These are phyloP conservation scores for Schizotus pectinicornis DNA, from an alignment of 2,888 invertebrate genomes.

Conservation along the genomic window DNA sequence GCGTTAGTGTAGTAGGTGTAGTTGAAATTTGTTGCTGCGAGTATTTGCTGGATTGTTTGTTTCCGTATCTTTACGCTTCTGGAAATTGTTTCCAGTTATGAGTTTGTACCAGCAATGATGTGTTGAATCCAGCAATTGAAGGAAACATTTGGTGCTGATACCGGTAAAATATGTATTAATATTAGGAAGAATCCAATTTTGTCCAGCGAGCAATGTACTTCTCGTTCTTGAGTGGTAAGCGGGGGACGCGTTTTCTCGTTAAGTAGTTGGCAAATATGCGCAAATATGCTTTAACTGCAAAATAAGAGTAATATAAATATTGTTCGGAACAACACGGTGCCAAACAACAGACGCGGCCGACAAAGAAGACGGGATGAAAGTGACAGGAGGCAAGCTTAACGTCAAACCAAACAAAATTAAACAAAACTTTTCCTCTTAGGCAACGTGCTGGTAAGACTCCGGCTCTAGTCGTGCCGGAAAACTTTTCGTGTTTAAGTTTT, in stretches of 20 bases:
- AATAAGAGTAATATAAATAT: constrained; percentile 54
- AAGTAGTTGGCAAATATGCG: constrained; percentile 41
- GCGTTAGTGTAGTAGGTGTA: too few species aligned
- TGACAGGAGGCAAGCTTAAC: constrained; percentile 60
- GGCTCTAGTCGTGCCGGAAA: constrained; percentile 53
- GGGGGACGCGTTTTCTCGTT: constrained; percentile 4
- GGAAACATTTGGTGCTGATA: too few species aligned
- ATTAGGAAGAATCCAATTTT: too few species aligned
- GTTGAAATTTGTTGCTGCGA: too few species aligned
- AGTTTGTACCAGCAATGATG: neutral
- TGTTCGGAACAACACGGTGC: constrained; percentile 55
- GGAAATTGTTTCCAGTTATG: too few species aligned
- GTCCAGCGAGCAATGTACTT: too few species aligned
- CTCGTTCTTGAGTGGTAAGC: too few species aligned
- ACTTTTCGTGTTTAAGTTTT: constrained; percentile 60
- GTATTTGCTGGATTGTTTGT: too few species aligned
- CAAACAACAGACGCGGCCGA: constrained; percentile 51
- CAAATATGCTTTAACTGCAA: constrained; percentile 56
- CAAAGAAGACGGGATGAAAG: constrained; percentile 57
- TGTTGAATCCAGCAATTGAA: constrained; percentile 9
- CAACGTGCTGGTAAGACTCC: constrained; percentile 56
- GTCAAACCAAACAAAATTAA: constrained; percentile 62
- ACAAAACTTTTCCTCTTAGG: constrained; percentile 61
- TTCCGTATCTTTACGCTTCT: too few species aligned
- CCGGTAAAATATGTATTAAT: too few species aligned